Conservation (phyloP, 2,113 vertebrate species). For the Rhizomys pruinosus region DNA sequence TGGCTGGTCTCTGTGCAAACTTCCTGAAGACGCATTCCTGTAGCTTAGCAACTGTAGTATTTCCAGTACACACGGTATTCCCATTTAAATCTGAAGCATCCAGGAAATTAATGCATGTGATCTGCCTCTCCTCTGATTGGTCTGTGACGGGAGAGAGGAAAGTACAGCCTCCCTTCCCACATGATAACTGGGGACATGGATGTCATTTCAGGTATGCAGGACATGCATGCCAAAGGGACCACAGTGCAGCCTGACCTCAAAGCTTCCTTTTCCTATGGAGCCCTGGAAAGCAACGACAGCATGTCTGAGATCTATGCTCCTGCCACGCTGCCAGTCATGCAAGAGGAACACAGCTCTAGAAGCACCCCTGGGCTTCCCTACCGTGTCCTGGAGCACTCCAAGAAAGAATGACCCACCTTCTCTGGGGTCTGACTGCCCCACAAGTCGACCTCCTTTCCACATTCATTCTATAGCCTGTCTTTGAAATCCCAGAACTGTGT, state of each 20-base stretch:
- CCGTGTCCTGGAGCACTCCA: conserved; percentile 87
- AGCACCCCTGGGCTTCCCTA: conserved; percentile 79
- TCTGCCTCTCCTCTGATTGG: background rate
- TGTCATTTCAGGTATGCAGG: conserved; percentile 91
- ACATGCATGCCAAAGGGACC: conserved; percentile 93
- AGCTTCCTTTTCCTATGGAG: conserved; percentile 95
- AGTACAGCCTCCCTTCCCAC: background rate
- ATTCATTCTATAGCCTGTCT: conserved; percentile 58
- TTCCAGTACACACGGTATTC: background rate
- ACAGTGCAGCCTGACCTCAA: conserved; percentile 93
- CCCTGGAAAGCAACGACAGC: conserved; percentile 93
- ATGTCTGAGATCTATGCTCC: conserved; percentile 87
- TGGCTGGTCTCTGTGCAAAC: conserved; percentile 32
- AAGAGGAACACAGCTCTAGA: conserved; percentile 84
- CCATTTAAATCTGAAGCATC: conserved; percentile 5
- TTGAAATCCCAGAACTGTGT: conserved; percentile 50
- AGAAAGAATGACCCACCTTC: conserved; percentile 84
- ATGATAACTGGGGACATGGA: conserved; percentile 41
- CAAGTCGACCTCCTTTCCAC: background rate
- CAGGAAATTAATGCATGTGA: conserved; percentile 17
- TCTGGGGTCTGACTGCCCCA: conserved; percentile 38
- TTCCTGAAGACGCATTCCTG: conserved; percentile 52
- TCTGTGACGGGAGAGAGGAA: background rate
- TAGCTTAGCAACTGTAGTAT: conserved; percentile 68
- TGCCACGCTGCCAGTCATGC: conserved; percentile 86